phyloP scores from a whole-genome alignment of 2,113 vertebrate genomes.

The Ictidomys tridecemlineatus region DNA sequence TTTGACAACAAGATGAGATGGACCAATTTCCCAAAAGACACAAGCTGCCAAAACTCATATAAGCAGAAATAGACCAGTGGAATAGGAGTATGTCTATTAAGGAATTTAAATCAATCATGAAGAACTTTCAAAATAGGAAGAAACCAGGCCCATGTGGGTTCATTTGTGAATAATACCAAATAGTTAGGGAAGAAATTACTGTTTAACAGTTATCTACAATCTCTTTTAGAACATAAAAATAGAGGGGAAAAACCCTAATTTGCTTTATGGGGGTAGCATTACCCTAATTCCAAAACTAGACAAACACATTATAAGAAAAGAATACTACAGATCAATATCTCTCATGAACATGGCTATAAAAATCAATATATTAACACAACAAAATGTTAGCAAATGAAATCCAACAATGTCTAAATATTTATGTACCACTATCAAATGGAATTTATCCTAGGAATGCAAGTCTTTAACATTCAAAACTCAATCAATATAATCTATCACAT shows the following conservation, averaged over 20 bases:
- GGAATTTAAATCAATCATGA: not conserved
- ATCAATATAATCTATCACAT: not conserved
- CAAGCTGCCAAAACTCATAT: not conserved
- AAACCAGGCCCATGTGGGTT: too few species aligned
- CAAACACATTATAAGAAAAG: not conserved
- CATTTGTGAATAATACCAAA: not conserved
- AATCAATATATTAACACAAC: not conserved
- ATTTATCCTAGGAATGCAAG: not conserved
- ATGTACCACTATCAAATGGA: too few species aligned
- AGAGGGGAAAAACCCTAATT: not conserved
- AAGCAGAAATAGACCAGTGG: not conserved
- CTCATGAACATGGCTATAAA: not conserved
- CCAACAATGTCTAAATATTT: too few species aligned
- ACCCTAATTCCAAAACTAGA: not conserved
- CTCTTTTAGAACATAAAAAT: not conserved
- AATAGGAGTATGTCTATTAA: not conserved
- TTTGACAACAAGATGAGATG: not conserved
- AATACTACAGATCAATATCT: not conserved
- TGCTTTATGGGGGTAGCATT: not conserved
- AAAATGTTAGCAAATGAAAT: not conserved
- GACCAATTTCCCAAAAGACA: not conserved
- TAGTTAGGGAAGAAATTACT: not conserved
- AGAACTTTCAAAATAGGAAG: not conserved
- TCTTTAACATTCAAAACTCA: not conserved
- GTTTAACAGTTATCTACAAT: not conserved